Conservation (phyloP, 2,888 invertebrate species). For the Linyphia triangularis region DNA sequence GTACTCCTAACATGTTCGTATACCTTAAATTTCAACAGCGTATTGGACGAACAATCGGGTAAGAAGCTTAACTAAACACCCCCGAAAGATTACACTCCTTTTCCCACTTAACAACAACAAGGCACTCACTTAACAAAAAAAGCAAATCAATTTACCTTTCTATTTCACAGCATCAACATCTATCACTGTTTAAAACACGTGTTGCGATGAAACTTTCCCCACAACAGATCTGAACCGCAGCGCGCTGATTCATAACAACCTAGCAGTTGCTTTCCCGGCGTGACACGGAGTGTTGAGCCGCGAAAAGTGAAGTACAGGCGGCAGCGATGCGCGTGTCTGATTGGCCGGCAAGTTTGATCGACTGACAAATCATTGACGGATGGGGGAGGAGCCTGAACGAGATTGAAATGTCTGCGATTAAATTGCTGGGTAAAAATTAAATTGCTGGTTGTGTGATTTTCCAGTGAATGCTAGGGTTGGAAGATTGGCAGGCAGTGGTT, state of each 20-base stretch:
- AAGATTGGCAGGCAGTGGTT: conserved; percentile 17
- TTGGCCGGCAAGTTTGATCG: conserved; percentile 69
- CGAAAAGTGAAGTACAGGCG: conserved; percentile 47
- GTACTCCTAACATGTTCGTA: no score
- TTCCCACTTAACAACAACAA: no score
- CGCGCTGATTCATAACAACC: background rate
- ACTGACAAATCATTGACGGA: conserved; percentile 57
- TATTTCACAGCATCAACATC: conserved; percentile 24
- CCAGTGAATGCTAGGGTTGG: conserved; percentile 1
- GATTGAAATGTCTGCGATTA: conserved; percentile 65
- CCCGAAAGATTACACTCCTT: no score
- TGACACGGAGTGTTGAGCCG: conserved; percentile 28
- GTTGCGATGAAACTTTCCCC: conserved; percentile 7
- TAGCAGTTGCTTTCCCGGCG: conserved; percentile 50
- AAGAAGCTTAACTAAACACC: no score
- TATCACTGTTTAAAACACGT: background rate
- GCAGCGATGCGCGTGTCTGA: conserved; percentile 16
- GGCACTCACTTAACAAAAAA: no score
- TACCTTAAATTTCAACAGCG: no score
- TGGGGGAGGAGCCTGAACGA: conserved; percentile 51
- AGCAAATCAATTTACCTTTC: background rate
- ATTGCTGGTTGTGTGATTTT: conserved; percentile 38
- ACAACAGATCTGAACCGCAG: background rate
- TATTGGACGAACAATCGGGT: no score
- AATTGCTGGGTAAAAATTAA: conserved; percentile 66